Evolutionary conservation across 2,113 vertebrate species (phyloP).

Genomic region (Chelonoidis abingdonii): DNA sequence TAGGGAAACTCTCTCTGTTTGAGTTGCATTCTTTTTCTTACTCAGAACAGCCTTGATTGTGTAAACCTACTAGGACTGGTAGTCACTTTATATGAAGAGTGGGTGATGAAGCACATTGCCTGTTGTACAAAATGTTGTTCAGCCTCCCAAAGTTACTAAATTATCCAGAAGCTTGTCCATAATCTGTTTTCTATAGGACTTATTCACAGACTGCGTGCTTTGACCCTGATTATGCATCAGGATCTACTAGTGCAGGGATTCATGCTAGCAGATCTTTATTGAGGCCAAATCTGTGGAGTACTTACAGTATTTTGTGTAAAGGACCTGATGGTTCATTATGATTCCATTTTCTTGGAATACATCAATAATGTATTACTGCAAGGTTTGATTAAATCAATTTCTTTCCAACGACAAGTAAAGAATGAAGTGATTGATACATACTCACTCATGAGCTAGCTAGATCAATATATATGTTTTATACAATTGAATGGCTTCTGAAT

Average conservation of each 20-base stretch:
- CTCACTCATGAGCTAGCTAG: slow-evolving; percentile 67
- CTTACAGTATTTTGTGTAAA: slow-evolving; percentile 43
- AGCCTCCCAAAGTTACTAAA: neutral
- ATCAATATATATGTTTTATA: slow-evolving; percentile 70
- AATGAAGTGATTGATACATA: slow-evolving; percentile 78
- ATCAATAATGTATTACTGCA: slow-evolving; percentile 76
- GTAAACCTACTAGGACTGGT: neutral
- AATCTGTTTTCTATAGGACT: neutral
- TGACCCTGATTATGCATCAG: neutral
- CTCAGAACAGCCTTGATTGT: neutral
- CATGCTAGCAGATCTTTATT: neutral
- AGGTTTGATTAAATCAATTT: slow-evolving; percentile 76
- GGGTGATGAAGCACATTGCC: neutral
- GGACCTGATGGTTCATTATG: slow-evolving; percentile 68
- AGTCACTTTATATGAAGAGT: neutral
- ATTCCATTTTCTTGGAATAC: slow-evolving; percentile 65
- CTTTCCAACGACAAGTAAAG: slow-evolving; percentile 75
- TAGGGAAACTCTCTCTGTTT: neutral
- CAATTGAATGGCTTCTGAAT: slow-evolving; percentile 52
- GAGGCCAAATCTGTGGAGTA: slow-evolving; percentile 13
- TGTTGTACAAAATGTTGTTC: neutral
- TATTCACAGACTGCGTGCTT: neutral
- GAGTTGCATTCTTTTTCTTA: neutral
- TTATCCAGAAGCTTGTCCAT: slow-evolving; percentile 2
- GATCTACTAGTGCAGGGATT: neutral